phyloP scores from a whole-genome alignment of 2,888 invertebrate genomes.

The Monochamus alternatus region DNA sequence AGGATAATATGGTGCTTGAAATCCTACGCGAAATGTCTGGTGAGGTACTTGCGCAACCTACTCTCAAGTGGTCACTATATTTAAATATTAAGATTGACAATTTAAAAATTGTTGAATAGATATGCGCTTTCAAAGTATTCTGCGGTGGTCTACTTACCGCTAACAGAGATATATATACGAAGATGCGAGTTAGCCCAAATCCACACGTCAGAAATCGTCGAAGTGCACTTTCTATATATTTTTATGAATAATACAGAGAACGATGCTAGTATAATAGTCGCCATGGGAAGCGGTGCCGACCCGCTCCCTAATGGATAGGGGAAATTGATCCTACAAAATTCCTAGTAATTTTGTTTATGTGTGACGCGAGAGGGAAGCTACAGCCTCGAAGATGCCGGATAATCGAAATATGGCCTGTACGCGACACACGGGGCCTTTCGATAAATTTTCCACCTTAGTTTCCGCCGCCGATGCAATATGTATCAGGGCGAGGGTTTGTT shows the following conservation, averaged over 20 bases:
- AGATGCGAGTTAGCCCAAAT: slow-evolving; percentile 47
- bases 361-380: slow-evolving; percentile 57
- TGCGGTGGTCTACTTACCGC: too few species aligned
- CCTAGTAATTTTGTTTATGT: slow-evolving; percentile 66
- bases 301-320: slow-evolving; percentile 49
- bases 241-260: slow-evolving; percentile 61
- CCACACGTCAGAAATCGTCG: slow-evolving; percentile 60
- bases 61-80: too few species aligned
- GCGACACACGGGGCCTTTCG: slow-evolving; percentile 44
- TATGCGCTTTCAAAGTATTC: too few species aligned
- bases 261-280: slow-evolving; percentile 63
- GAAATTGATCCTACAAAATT: slow-evolving; percentile 65
- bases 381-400: slow-evolving; percentile 55
- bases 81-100: too few species aligned
- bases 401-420: slow-evolving; percentile 54
- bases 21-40: too few species aligned
- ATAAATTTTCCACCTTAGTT: slow-evolving; percentile 27
- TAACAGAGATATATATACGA: slow-evolving; percentile 11
- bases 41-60: slow-evolving; percentile 42
- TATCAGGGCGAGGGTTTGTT: not conserved
- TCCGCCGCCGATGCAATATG: slow-evolving; percentile 10
- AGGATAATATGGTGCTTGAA: too few species aligned
- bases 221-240: slow-evolving; percentile 59
- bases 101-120: too few species aligned
- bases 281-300: slow-evolving; percentile 60